These are phyloP conservation scores for Trachymyrmex cornetzi DNA, from an alignment of 1,140 invertebrate genomes.

Conservation along the genomic window DNA sequence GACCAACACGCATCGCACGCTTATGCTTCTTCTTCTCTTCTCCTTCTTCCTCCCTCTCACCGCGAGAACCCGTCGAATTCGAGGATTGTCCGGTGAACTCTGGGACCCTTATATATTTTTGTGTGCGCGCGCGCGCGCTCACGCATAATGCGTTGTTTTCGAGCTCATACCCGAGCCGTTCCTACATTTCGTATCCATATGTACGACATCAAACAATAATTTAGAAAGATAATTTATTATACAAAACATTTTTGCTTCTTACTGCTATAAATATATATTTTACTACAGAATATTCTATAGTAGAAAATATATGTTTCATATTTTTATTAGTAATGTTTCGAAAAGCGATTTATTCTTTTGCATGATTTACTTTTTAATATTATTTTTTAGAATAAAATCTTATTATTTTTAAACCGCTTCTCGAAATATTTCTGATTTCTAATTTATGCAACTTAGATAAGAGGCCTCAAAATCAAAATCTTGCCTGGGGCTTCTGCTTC, in stretches of 20 bases:
- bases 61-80: conserved; percentile 58
- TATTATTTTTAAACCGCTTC: neutral
- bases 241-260: neutral
- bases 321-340: too few relatives aligned
- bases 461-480: neutral
- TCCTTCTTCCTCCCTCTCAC: conserved; percentile 42
- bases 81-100: conserved; percentile 18
- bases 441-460: neutral
- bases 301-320: too few relatives aligned
- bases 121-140: neutral
- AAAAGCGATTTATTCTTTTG: too few relatives aligned
- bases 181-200: conserved; percentile 6
- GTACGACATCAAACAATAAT: neutral
- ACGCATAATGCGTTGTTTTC: conserved; percentile 13
- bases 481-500: neutral
- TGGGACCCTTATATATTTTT: conserved; percentile 3
- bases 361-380: too few relatives aligned
- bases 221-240: neutral
- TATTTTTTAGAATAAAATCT: too few relatives aligned
- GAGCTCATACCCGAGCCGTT: neutral
- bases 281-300: too few relatives aligned
- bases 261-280: neutral
- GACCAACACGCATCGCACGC: conserved; percentile 64
- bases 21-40: conserved; percentile 71
- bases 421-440: neutral